Evolutionary conservation across 2,888 invertebrate genomes (phyloP).

Genomic region (Sarcophaga rosellei): DNA sequence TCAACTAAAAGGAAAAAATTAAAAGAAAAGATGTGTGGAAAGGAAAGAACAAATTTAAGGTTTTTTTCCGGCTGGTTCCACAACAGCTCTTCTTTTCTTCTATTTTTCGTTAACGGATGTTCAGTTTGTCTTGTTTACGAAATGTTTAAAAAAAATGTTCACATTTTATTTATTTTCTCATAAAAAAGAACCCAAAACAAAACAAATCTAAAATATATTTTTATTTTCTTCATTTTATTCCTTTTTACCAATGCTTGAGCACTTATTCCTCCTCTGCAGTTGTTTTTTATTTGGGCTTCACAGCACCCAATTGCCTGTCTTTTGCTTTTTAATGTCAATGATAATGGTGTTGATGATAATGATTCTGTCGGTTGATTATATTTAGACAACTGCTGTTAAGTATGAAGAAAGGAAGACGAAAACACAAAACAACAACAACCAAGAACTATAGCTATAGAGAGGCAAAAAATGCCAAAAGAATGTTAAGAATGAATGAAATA

Average conservation of each 20-base stretch:
- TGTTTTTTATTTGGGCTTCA: too few relatives aligned
- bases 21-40: too few relatives aligned
- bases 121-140: conserved; percentile 30
- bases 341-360: conserved; percentile 22
- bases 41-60: neutral
- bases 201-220: neutral
- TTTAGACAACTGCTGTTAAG: conserved; percentile 18
- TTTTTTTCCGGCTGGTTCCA: neutral
- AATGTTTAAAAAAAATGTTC: conserved; percentile 40
- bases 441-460: neutral
- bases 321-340: neutral
- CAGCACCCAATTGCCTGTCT: neutral
- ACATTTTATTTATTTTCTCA: conserved; percentile 24
- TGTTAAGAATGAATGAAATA: conserved; percentile 20
- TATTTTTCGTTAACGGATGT: neutral
- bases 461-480: neutral
- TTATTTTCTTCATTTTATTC: neutral
- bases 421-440: neutral
- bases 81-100: neutral
- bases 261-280: neutral
- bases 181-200: neutral
- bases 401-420: neutral
- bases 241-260: neutral
- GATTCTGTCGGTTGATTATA: conserved; percentile 60
- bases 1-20: neutral